Evolutionary conservation across 2,888 invertebrate genomes (phyloP).

Genomic region (Melanchra persicariae): DNA sequence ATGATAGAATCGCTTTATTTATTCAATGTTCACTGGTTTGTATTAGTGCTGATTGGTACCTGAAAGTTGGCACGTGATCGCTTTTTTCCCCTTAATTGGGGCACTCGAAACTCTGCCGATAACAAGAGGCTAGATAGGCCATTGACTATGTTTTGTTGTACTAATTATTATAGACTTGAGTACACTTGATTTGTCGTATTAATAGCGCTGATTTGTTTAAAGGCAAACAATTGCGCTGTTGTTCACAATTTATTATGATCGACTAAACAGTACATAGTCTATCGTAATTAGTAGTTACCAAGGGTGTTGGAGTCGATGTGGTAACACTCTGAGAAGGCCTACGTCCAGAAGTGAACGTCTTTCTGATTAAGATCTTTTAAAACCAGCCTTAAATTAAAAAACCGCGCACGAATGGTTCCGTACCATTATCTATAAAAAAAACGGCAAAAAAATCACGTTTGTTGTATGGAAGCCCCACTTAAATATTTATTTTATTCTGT

Average conservation of each 20-base stretch:
- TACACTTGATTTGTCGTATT: slow-evolving; percentile 20
- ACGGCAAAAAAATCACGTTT: too few relatives aligned
- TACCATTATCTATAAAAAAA: too few relatives aligned
- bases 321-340: background rate
- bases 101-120: slow-evolving; percentile 19
- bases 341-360: background rate
- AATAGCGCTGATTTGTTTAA: slow-evolving; percentile 17
- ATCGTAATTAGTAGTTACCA: background rate
- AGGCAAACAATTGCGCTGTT: slow-evolving; percentile 17
- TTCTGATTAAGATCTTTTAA: too few relatives aligned
- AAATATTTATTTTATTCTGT: too few relatives aligned
- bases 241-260: slow-evolving; percentile 1
- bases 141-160: slow-evolving; percentile 30
- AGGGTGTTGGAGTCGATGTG: background rate
- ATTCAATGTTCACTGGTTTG: slow-evolving; percentile 33
- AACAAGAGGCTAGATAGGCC: slow-evolving; percentile 14
- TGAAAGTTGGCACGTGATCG: slow-evolving; percentile 50
- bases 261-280: background rate
- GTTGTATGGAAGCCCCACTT: too few relatives aligned
- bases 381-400: too few relatives aligned
- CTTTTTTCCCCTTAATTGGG: slow-evolving; percentile 48
- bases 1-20: slow-evolving; percentile 45
- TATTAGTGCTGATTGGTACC: slow-evolving; percentile 44
- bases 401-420: too few relatives aligned
- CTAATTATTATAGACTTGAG: slow-evolving; percentile 28